phyloP scores from a whole-genome alignment of 30 jellyfish, hydroid and myxozoan species.

The Hydractinia symbiolongicarpus region DNA sequence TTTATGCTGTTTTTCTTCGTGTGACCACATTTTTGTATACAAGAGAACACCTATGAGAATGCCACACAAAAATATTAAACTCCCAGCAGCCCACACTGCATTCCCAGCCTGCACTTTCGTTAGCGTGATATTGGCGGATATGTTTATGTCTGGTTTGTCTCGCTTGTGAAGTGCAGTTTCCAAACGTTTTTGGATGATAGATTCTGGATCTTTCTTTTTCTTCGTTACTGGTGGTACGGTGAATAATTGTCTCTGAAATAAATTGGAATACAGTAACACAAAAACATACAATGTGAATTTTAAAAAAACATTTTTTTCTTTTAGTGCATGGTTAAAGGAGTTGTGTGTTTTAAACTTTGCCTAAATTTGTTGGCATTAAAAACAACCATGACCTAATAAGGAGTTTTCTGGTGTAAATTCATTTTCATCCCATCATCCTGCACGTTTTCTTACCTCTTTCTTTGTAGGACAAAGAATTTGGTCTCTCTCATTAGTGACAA shows the following conservation, averaged over 20 bases:
- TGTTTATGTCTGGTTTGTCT: constrained; percentile 6
- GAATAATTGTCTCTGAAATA: constrained; percentile 43
- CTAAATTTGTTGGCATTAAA: too few relatives aligned
- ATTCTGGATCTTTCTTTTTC: neutral
- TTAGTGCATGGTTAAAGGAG: too few relatives aligned
- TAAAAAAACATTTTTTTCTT: too few relatives aligned
- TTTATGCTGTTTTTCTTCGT: constrained; percentile 40
- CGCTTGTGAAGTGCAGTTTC: neutral
- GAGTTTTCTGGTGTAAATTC: too few relatives aligned
- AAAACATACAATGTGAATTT: too few relatives aligned
- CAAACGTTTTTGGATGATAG: neutral
- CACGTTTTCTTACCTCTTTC: constrained; percentile 18
- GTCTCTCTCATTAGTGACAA: constrained; percentile 57
- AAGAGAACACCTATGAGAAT: constrained; percentile 33
- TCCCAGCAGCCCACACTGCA: constrained; percentile 64
- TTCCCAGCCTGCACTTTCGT: constrained; percentile 43
- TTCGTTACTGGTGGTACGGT: neutral
- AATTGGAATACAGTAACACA: constrained; percentile 5
- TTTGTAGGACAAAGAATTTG: constrained; percentile 67
- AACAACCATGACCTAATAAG: too few relatives aligned
- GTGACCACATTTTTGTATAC: constrained; percentile 54
- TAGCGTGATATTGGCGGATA: neutral
- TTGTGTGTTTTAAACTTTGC: too few relatives aligned
- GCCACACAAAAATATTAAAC: constrained; percentile 53
- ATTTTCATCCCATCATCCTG: neutral